These are phyloP conservation scores for Embiotoca jacksoni DNA, from an alignment of 2,113 vertebrate genomes.

Conservation along the genomic window DNA sequence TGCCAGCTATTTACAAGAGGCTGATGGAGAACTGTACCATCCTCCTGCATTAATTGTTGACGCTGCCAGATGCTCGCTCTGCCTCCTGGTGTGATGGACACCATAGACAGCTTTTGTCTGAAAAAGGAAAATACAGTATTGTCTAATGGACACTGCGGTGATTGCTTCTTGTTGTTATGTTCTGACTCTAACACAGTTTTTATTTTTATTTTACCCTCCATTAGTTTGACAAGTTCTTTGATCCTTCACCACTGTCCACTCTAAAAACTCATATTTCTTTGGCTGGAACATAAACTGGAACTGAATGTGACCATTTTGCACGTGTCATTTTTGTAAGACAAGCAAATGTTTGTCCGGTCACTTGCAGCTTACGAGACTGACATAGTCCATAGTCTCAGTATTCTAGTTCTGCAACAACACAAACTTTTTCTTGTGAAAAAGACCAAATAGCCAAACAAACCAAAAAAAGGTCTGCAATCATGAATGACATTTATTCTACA, in stretches of 20 bases:
- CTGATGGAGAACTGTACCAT: slow-evolving; percentile 73
- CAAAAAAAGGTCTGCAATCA: neutral
- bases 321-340: no score
- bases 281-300: no score
- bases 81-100: slow-evolving; percentile 63
- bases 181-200: no score
- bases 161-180: no score
- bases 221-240: slow-evolving; percentile 3
- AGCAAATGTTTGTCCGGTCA: neutral
- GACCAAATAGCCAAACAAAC: neutral
- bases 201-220: no score
- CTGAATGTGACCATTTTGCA: no score
- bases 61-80: slow-evolving; percentile 73
- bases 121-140: slow-evolving; percentile 43
- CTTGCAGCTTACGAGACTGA: neutral
- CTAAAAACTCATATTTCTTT: no score
- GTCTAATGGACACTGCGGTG: slow-evolving; percentile 18
- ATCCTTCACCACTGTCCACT: neutral
- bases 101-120: slow-evolving; percentile 62
- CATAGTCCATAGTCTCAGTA: neutral
- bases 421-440: neutral
- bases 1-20: slow-evolving; percentile 77
- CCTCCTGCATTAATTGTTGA: slow-evolving; percentile 76
- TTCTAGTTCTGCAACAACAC: neutral
- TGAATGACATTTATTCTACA: slow-evolving; percentile 1